Evolutionary conservation across 1,140 invertebrate genomes (phyloP).

Genomic region (Halotydeus destructor): DNA sequence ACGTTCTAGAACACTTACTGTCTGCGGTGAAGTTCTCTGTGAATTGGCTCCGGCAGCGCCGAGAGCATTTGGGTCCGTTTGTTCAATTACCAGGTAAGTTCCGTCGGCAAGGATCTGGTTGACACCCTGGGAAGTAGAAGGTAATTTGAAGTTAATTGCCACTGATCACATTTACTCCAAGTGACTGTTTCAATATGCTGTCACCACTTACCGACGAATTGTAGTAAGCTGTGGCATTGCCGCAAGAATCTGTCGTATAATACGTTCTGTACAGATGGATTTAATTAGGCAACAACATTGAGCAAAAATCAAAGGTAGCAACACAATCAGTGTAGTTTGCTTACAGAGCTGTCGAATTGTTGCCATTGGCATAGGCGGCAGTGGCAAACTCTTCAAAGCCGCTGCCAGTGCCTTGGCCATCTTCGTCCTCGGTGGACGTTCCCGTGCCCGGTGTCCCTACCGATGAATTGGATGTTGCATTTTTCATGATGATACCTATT

Average conservation of each 20-base stretch:
- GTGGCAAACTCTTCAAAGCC: conserved; percentile 10
- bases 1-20: conserved; percentile 1
- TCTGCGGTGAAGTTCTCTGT: conserved; percentile 3
- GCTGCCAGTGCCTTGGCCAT: neutral
- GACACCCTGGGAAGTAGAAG: conserved; percentile 9
- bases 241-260: conserved; percentile 10
- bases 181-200: neutral
- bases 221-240: conserved; percentile 10
- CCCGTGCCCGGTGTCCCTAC: neutral
- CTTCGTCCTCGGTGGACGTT: neutral
- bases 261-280: conserved; percentile 6
- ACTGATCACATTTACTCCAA: neutral
- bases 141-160: neutral
- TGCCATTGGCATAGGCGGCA: conserved; percentile 8
- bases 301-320: neutral
- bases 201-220: conserved; percentile 6
- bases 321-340: conserved; percentile 1
- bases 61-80: conserved; percentile 3
- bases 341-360: conserved; percentile 7
- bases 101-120: conserved; percentile 9
- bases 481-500: no score
- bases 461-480: no score
- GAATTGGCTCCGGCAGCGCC: neutral
- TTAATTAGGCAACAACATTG: neutral
- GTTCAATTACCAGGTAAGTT: conserved; percentile 12